phyloP scores from a whole-genome alignment of 2,113 vertebrate genomes.

The Polyodon spathula region DNA sequence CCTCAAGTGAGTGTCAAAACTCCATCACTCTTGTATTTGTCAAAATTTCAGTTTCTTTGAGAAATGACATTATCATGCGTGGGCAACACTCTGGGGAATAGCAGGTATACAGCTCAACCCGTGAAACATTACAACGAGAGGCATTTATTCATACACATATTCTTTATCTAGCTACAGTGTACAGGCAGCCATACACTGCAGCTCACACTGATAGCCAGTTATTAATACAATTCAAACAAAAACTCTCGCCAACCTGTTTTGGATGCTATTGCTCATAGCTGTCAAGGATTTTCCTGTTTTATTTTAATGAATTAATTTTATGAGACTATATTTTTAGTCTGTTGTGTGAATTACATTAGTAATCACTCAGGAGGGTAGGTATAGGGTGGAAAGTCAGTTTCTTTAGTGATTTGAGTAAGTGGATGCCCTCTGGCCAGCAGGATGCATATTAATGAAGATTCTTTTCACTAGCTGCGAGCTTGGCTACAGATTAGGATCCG shows the following conservation, averaged over 20 bases:
- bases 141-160: too few relatives aligned
- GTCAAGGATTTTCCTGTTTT: too few relatives aligned
- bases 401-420: constrained; percentile 37
- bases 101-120: background rate
- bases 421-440: constrained; percentile 41
- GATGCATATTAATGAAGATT: constrained; percentile 51
- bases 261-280: too few relatives aligned
- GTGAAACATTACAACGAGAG: too few relatives aligned
- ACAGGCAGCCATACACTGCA: too few relatives aligned
- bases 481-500: constrained; percentile 22
- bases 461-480: constrained; percentile 24
- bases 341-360: background rate
- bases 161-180: too few relatives aligned
- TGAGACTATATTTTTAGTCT: too few relatives aligned
- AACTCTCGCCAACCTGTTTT: too few relatives aligned
- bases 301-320: too few relatives aligned
- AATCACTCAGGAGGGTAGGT: constrained; percentile 26
- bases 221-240: too few relatives aligned
- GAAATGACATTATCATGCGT: constrained; percentile 16
- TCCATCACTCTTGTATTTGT: background rate
- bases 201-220: too few relatives aligned
- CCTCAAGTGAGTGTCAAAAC: too few relatives aligned
- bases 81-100: constrained; percentile 15
- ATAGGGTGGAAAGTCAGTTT: constrained; percentile 26
- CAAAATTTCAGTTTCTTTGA: constrained; percentile 20